Base-by-base conservation (phyloP, 2,888 invertebrate genomes). In the Clunio marinus region DNA sequence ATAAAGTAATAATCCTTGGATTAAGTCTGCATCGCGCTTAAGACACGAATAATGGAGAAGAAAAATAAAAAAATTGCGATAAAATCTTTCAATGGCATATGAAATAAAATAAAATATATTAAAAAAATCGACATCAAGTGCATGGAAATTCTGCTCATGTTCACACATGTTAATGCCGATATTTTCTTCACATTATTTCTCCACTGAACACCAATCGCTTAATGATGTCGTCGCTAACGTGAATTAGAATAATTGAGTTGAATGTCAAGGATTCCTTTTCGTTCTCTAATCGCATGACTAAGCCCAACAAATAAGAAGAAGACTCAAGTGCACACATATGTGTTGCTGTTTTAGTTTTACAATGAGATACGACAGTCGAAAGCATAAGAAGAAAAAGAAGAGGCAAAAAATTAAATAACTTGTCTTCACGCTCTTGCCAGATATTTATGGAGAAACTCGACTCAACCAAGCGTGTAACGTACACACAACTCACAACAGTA, bases 41-140 rank as follows among this genome's bases (percentile, higher is more conserved):
- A 66, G 45, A 63, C 62, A 63, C 62, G 66, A 66, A 32, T 51
- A 22, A 22, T 17, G 32, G 17, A 51, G 51, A 22, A 51, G 45
- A 66, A 27, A 55, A 28, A 5, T n/a, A 32, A 55, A 46, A 63
- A 5, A 62, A 60, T 28, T n/a, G 60, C 28, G 62, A 62, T 62
- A 62, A 62, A 37, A 63, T 63, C 63, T 15, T 62, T 41, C 25
- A 17, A 57, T 57, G 17, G 45, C 15, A 45, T 45, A 45, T 20
- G 5, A 20, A 57, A 57, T 10, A 57, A 57, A 32, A 13, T 32
- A 32, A 32, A 32, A 32, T 32, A 32, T 32, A 32, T 7, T 27
- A 27, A 57, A 57, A 41, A 41, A 46, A 28, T 27, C 32, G 66
- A 66, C 66, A 66, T 66, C 66, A 66, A 66, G 66, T 66, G 66